Evolutionary conservation across 2,888 invertebrate genomes (phyloP), one percentile per base, ranked within the genome.

Genomic region (Eupithecia exiguata): DNA sequence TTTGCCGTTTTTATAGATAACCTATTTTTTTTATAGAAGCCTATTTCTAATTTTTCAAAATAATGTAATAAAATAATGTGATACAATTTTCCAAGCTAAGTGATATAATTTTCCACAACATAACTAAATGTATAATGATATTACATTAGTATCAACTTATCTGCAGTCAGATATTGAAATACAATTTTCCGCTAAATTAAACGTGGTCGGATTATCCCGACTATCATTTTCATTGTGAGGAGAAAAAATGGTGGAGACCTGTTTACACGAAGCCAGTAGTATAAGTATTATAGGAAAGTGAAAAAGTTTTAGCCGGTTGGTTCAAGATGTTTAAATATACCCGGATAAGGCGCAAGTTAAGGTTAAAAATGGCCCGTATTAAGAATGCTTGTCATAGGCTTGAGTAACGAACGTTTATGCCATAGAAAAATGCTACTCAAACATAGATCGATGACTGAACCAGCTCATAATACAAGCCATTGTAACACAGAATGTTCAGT

Each of bases 151-250:
- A 67, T 72, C 69, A 71, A 68, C 14, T 62, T 69, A 74, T 75
- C 30, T 38, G 30, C 76, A 66, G 78, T 76, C 81, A 78, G 77
- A 77, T 68, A 79, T 71, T 84, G 82, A 81, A 85, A 88, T 81
- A 88, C 90, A 89, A 92, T 92, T 92, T 92, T 92, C 92, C 92
- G 82, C 82, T 78, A 83, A 89, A 92, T 92, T 92, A 89, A 87
- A 83, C 91, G 84, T 77, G 79, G 79, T 68, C 68, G 85, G 92
- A 91, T 92, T 83, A 84, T 81, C 80, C 80, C 81, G 79, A 73
- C 78, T 77, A 78, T 78, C 77, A 58, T 75, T 79, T n/a, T 75
- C 83, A 81, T 77, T 81, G 84, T 84, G 84, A 83, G 83, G 74
- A 84, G 83, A 84, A 88, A 87, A 87, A 88, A 86, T 79, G 74